A percentile compares a stretch with the other conserved stretches of the same genome.
phyloP scores from a whole-genome alignment of 1,140 invertebrate genomes.

The Xylocopa sonorina region DNA sequence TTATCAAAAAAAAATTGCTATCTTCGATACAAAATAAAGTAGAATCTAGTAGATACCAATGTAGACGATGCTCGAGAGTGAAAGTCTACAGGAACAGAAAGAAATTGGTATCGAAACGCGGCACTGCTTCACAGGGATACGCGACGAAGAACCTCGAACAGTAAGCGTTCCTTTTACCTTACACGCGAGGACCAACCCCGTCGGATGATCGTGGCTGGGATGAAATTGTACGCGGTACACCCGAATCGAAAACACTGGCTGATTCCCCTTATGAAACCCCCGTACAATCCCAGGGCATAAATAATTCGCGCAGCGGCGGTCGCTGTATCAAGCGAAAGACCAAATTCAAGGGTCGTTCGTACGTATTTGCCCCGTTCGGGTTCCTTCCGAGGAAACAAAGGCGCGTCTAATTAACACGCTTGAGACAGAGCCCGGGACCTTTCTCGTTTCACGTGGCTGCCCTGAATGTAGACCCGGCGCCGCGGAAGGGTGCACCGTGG shows the following conservation, averaged over 20 bases:
- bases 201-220: no score
- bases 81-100: no score
- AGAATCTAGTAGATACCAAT: no score
- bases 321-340: conserved; percentile 27
- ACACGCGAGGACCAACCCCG: no score
- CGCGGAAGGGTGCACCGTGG: conserved; percentile 38
- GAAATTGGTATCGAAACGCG: no score
- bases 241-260: background rate
- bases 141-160: no score
- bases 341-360: conserved; percentile 52
- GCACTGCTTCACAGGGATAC: no score
- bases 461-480: conserved; percentile 43
- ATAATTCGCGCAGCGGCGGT: conserved; percentile 34
- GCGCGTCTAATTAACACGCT: conserved; percentile 76
- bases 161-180: no score
- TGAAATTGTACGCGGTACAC: no score
- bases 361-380: conserved; percentile 70
- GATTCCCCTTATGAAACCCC: conserved; percentile 31
- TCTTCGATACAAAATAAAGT: no score
- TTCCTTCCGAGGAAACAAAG: conserved; percentile 70
- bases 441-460: conserved; percentile 54
- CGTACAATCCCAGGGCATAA: conserved; percentile 27
- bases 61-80: no score
- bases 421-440: conserved; percentile 61
- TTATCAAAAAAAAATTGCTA: no score